Base-by-base conservation (phyloP, 2,888 invertebrate genomes). In the Lochmaea capreae region DNA sequence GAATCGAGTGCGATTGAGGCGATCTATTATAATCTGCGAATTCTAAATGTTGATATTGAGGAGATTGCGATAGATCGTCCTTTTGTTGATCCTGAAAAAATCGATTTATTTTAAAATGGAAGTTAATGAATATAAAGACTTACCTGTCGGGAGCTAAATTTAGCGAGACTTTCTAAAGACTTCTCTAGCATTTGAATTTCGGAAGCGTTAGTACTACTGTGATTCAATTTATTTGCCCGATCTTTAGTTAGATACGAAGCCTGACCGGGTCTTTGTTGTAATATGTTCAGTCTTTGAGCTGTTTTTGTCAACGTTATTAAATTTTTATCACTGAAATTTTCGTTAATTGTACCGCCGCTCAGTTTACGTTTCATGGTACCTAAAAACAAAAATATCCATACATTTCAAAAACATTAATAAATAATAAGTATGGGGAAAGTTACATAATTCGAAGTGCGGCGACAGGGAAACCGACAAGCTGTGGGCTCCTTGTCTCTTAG, bases 361-460 rank as follows among this genome's bases (percentile, higher is more conserved):
- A 83, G 82, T 79, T 87, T 86, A 68, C 86, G 76, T 76, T 87
- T 87, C 73, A 81, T 77, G 49, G 79, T 79, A 70, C 82, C 71
- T 71, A 12, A 1, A 14, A 79, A 43, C 83, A 74, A 54, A 12
- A 65, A 43, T 39, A 67, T 16, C 33, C 62, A 16, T 39, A 65
- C 3, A 18, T 18, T 33, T 33, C 3, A 33, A 4, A 33, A 33
- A 33, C 33, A 33, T 33, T n/a, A n/a, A n/a, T n/a, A n/a, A n/a
- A n/a, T 33, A 33, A 33, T 33, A 33, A 33, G 33, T 33, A 33
- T 33, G 33, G 33, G 4, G 5, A 33, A 3, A 33, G 26, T 26
- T 26, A 2, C 26, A 26, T 26, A 26, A 26, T 26, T 2, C 26
- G 3, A 26, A 3, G 26, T 26, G 26, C 26, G 1, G 26, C 26